These are phyloP conservation scores for Hoplostethus mediterraneus DNA, from an alignment of 2,797 vertebrate genomes.

Conservation along the genomic window DNA sequence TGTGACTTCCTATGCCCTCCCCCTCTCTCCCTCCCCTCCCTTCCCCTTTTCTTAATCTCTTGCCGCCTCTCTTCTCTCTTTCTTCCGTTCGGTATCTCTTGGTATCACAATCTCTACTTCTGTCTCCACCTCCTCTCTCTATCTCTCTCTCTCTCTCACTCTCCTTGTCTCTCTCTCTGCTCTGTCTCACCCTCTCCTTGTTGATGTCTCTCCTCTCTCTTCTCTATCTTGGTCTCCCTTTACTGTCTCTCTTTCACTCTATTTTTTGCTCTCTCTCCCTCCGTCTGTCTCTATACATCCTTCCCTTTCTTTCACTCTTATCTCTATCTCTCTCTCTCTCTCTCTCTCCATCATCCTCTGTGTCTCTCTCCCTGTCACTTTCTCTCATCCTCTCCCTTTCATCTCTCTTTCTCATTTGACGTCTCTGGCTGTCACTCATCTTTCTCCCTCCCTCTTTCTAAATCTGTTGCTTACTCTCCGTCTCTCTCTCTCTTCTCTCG, in stretches of 20 bases:
- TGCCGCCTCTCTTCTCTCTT: background rate
- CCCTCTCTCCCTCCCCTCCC: background rate
- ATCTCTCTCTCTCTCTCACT: background rate
- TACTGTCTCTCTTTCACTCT: background rate
- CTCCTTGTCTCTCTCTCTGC: background rate
- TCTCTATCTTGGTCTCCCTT: too few species aligned
- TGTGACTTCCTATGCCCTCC: background rate
- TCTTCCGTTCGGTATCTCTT: too few species aligned
- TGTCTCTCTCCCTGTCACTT: constrained; percentile 16
- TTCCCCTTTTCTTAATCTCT: background rate
- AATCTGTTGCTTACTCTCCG: background rate
- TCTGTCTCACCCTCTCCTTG: background rate
- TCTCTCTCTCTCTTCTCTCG: constrained; percentile 17
- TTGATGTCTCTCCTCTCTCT: background rate
- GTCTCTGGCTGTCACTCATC: constrained; percentile 32
- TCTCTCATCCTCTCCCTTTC: background rate
- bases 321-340: background rate
- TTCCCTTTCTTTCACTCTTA: background rate
- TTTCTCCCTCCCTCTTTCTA: background rate
- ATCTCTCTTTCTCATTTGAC: constrained; percentile 34
- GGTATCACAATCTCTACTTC: background rate
- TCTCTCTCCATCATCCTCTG: background rate
- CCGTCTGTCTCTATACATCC: background rate
- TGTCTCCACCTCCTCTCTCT: background rate
- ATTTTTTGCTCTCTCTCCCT: background rate